Conservation (phyloP, 2,113 vertebrate genomes). For the Xiphophorus maculatus region DNA sequence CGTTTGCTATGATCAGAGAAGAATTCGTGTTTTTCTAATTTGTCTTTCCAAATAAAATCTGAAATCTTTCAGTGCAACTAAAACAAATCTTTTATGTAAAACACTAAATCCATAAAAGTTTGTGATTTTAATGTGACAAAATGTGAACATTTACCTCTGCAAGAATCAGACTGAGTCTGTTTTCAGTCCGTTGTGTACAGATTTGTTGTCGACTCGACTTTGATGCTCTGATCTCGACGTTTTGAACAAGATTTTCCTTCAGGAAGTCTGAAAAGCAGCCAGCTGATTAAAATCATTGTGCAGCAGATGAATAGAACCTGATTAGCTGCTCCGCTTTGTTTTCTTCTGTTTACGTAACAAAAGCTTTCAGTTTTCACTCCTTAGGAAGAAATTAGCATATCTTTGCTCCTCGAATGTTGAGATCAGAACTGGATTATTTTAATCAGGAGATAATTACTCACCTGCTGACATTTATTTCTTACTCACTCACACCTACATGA, state of each 20-base stretch:
- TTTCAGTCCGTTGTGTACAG: too few relatives aligned
- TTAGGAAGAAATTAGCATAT: background rate
- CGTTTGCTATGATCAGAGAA: too few relatives aligned
- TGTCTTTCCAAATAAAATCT: too few relatives aligned
- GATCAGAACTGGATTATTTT: conserved; percentile 18
- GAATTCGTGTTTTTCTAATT: too few relatives aligned
- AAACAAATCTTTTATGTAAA: too few relatives aligned
- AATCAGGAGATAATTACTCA: background rate
- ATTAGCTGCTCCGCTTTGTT: background rate
- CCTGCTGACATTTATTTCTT: too few relatives aligned
- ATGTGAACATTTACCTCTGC: background rate
- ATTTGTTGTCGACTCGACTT: background rate
- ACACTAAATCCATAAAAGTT: too few relatives aligned
- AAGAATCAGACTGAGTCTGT: too few relatives aligned
- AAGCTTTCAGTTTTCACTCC: background rate
- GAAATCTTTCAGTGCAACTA: too few relatives aligned
- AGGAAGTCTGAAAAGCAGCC: background rate
- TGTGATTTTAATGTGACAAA: background rate
- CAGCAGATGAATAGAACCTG: background rate
- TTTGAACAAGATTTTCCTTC: background rate
- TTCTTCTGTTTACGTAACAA: background rate
- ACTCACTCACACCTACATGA: background rate
- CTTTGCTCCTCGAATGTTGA: conserved; percentile 17
- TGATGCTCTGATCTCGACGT: background rate
- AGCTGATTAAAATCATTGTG: background rate